Evolutionary conservation across 2,888 invertebrate species (phyloP).

Genomic region (Cacoxenus indagator): DNA sequence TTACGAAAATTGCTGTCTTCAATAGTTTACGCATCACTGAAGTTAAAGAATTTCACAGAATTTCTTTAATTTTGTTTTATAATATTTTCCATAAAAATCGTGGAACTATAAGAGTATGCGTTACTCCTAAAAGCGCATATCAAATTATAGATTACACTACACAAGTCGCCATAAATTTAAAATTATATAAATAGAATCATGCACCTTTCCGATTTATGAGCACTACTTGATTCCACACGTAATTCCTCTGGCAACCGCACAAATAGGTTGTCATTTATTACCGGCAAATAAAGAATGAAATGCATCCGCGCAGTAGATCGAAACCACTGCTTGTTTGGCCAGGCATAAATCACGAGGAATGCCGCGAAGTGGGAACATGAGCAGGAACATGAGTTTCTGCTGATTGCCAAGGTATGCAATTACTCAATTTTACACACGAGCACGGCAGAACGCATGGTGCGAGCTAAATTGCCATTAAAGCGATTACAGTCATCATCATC

Average conservation of each 20-base stretch:
- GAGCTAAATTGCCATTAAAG: slow-evolving; percentile 40
- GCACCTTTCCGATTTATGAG: slow-evolving; percentile 4
- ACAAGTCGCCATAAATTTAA: slow-evolving; percentile 1
- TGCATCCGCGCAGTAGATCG: neutral
- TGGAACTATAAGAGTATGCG: neutral
- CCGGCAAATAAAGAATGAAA: neutral
- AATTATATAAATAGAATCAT: slow-evolving; percentile 3
- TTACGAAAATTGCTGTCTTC: too few relatives aligned
- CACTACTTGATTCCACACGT: slow-evolving; percentile 17
- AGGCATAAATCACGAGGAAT: slow-evolving; percentile 60
- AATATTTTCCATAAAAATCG: neutral
- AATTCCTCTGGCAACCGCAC: slow-evolving; percentile 5
- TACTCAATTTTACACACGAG: slow-evolving; percentile 63
- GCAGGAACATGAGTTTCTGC: slow-evolving; percentile 58
- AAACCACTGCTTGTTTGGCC: slow-evolving; percentile 6
- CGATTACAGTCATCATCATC: slow-evolving; percentile 21
- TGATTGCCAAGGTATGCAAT: slow-evolving; percentile 62
- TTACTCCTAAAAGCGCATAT: neutral
- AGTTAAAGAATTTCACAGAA: too few relatives aligned
- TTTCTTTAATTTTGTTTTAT: too few relatives aligned
- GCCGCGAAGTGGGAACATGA: slow-evolving; percentile 28
- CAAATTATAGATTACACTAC: neutral
- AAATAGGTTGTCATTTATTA: slow-evolving; percentile 11
- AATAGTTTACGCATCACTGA: too few relatives aligned
- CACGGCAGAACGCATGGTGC: slow-evolving; percentile 46